Conservation (phyloP, 2,113 vertebrate species). For the Ailuropoda melanoleuca region DNA sequence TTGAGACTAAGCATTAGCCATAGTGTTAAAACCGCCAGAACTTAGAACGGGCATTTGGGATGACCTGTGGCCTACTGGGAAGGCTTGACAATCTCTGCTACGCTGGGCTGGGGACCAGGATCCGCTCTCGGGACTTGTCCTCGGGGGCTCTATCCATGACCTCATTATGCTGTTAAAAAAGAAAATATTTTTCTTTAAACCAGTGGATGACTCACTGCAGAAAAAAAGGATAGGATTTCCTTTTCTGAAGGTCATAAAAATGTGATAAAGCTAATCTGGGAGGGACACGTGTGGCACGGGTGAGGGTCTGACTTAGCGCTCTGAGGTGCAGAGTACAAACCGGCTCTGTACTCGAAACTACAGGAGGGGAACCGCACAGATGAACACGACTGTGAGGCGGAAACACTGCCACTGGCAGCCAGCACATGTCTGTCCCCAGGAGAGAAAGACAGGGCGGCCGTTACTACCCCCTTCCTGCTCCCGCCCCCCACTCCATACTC, state of each 20-base stretch:
- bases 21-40: not conserved
- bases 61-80: not conserved
- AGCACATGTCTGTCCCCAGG: not conserved
- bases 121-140: not conserved
- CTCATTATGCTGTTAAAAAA: not conserved
- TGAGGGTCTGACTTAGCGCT: not conserved
- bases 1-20: not conserved
- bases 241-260: conserved; percentile 27
- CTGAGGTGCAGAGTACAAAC: not conserved
- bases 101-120: not conserved
- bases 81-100: not conserved
- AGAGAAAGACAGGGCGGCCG: accelerated
- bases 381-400: not conserved
- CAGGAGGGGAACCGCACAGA: not conserved
- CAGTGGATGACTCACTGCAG: conserved; percentile 27
- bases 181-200: conserved; percentile 48
- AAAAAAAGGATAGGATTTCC: conserved; percentile 57
- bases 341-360: not conserved
- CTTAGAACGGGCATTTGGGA: not conserved
- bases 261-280: not conserved
- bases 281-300: not conserved
- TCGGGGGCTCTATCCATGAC: not conserved
- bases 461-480: not conserved
- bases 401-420: not conserved
- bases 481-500: not conserved